phyloP scores from a whole-genome alignment of 2,888 invertebrate genomes.

The Meiosimyza decipiens region DNA sequence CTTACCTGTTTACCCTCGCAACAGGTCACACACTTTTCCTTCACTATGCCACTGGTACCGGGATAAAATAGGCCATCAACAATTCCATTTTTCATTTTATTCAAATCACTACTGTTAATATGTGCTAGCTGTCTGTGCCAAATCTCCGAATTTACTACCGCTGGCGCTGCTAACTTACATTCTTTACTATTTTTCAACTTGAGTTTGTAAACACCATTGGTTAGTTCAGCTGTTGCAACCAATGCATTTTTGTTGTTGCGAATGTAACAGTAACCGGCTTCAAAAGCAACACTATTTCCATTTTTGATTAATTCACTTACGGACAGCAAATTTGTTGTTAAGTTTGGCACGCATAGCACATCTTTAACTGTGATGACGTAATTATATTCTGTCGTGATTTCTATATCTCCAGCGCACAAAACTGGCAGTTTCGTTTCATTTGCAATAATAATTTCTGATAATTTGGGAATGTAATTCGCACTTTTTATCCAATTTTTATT shows the following conservation, averaged over 20 bases:
- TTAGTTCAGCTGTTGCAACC: conserved; percentile 21
- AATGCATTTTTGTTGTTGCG: conserved; percentile 6
- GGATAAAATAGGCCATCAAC: too few relatives aligned
- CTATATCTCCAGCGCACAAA: too few relatives aligned
- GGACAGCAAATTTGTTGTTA: conserved; percentile 38
- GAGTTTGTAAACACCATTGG: conserved; percentile 30
- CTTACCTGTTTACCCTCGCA: too few relatives aligned
- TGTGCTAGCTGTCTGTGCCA: too few relatives aligned
- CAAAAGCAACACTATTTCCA: conserved; percentile 21
- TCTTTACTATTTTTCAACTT: conserved; percentile 27
- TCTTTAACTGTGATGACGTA: conserved; percentile 13
- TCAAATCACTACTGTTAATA: background rate
- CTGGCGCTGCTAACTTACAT: too few relatives aligned
- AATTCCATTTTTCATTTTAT: background rate
- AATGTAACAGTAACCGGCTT: conserved; percentile 8
- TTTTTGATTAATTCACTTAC: conserved; percentile 28
- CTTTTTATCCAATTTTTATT: conserved; percentile 38
- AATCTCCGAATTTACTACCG: too few relatives aligned
- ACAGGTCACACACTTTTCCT: too few relatives aligned
- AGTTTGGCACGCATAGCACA: conserved; percentile 20
- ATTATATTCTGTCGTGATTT: too few relatives aligned
- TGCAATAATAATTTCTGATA: too few relatives aligned
- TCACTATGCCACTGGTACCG: too few relatives aligned
- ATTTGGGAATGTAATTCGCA: too few relatives aligned
- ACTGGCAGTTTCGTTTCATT: too few relatives aligned